A percentile compares a stretch with the other conserved stretches of the same genome.
These are phyloP conservation scores for Periplaneta americana DNA, from an alignment of 1,140 invertebrate species.

Conservation along the genomic window DNA sequence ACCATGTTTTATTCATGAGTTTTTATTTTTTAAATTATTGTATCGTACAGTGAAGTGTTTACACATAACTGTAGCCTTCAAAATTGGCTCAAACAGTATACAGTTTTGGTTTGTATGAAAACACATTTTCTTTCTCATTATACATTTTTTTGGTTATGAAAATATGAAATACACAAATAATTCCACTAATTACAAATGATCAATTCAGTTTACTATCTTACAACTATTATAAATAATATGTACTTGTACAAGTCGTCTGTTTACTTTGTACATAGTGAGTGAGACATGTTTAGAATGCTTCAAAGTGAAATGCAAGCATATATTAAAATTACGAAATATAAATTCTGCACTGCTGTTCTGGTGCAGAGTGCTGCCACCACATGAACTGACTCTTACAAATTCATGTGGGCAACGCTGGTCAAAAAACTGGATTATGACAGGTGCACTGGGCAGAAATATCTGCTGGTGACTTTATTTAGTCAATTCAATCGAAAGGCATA, in stretches of 20 bases:
- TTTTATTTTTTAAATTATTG: constrained; percentile 1
- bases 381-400: too few species aligned
- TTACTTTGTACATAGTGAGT: constrained; percentile 8
- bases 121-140: constrained; percentile 10
- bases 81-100: constrained; percentile 6
- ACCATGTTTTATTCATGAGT: too few species aligned
- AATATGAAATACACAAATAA: constrained; percentile 17
- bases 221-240: not conserved
- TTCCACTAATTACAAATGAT: constrained; percentile 13
- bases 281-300: not conserved
- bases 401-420: too few species aligned
- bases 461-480: too few species aligned
- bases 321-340: not conserved
- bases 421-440: too few species aligned
- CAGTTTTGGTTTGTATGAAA: constrained; percentile 10
- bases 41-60: not conserved
- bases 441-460: too few species aligned
- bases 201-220: not conserved
- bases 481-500: too few species aligned
- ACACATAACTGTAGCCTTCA: not conserved
- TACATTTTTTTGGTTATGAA: constrained; percentile 13
- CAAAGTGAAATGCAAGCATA: not conserved
- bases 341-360: not conserved
- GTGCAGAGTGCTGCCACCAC: too few species aligned
- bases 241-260: too few species aligned